Evolutionary conservation across 2,888 invertebrate species (phyloP).

Genomic region (Colostygia pectinataria): DNA sequence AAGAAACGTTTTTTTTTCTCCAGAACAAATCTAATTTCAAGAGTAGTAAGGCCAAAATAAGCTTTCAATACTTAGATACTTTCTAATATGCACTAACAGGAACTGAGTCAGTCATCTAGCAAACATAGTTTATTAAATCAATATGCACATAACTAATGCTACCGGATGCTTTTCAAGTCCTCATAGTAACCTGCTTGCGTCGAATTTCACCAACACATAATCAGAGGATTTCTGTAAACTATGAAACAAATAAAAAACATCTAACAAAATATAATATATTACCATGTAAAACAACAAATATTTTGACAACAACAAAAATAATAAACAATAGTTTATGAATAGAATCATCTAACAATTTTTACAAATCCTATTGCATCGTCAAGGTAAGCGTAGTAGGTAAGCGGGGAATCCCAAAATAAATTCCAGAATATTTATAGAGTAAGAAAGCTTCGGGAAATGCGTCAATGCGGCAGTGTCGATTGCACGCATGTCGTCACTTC

Average conservation of each 20-base stretch:
- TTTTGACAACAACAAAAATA: too few relatives aligned
- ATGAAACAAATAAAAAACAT: background rate
- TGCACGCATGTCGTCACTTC: background rate
- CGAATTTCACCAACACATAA: background rate
- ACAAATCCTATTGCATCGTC: too few relatives aligned
- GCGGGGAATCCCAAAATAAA: constrained; percentile 9
- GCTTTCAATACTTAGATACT: constrained; percentile 41
- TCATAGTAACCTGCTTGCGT: background rate
- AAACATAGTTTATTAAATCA: constrained; percentile 14
- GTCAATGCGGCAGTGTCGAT: constrained; percentile 11
- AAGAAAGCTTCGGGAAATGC: constrained; percentile 15
- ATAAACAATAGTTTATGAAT: too few relatives aligned
- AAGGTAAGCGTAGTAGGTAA: background rate
- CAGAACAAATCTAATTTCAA: too few relatives aligned
- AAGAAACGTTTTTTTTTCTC: too few relatives aligned
- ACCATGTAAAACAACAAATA: too few relatives aligned
- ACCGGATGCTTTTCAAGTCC: constrained; percentile 12
- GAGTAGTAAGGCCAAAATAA: too few relatives aligned
- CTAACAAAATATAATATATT: too few relatives aligned
- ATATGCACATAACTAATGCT: constrained; percentile 13
- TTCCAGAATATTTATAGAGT: constrained; percentile 2
- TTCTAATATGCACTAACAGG: constrained; percentile 41
- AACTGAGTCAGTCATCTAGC: constrained; percentile 26
- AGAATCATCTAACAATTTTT: too few relatives aligned
- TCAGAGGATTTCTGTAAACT: background rate